Evolutionary conservation across 2,113 vertebrate genomes (phyloP).

Genomic region (Dromiciops gliroides): DNA sequence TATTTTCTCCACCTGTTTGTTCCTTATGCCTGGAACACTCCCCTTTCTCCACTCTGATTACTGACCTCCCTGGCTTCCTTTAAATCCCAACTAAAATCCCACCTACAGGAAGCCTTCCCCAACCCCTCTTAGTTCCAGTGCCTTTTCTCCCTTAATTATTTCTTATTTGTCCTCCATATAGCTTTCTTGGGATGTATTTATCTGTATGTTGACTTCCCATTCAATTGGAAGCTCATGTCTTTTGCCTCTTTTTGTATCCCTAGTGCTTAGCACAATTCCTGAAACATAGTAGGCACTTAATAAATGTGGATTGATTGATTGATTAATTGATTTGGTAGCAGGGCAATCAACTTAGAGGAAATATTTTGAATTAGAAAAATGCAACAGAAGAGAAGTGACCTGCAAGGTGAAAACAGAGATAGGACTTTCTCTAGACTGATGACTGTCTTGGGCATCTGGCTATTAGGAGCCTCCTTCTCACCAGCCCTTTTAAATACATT

Average conservation of each 20-base stretch:
- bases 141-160: not conserved
- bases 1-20: not conserved
- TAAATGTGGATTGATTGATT: not conserved
- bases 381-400: not conserved
- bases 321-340: not conserved
- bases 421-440: not conserved
- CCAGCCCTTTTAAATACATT: slow-evolving; percentile 23
- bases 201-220: not conserved
- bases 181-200: not conserved
- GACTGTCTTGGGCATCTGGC: not conserved
- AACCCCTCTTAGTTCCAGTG: not conserved
- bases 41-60: not conserved
- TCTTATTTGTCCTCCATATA: not conserved
- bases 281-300: not conserved
- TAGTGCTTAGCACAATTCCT: not conserved
- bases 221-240: not conserved
- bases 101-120: not conserved
- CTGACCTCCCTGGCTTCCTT: not conserved
- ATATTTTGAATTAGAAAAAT: slow-evolving; percentile 3
- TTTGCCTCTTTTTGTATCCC: not conserved
- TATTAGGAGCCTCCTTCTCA: not conserved
- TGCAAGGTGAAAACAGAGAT: not conserved
- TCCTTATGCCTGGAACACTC: not conserved
- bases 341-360: not conserved
- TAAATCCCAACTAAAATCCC: not conserved